Percentiles rank a stretch among this genome's conserved stretches.
These are phyloP conservation scores for Ceratotherium simum DNA, from an alignment of 2,113 vertebrate species.

Conservation along the genomic window DNA sequence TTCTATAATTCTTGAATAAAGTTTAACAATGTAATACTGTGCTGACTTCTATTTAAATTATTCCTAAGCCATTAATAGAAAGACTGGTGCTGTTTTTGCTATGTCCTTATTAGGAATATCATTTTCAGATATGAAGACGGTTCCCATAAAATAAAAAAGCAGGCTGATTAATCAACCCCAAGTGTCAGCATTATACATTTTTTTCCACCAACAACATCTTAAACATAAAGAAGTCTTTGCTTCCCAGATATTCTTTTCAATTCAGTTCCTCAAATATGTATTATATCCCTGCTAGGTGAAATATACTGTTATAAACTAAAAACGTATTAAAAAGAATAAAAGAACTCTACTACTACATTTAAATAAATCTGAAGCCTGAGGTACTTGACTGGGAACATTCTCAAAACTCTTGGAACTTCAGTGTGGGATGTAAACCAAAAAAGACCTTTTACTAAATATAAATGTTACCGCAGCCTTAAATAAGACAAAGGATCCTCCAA, in stretches of 20 bases:
- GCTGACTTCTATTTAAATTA: conserved; percentile 76
- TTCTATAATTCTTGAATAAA: conserved; percentile 81
- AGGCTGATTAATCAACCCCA: conserved; percentile 57
- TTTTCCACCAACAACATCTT: conserved; percentile 51
- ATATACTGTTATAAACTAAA: not conserved
- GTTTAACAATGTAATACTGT: conserved; percentile 74
- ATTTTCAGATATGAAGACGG: conserved; percentile 68
- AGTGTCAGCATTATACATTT: conserved; percentile 21
- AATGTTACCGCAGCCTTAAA: not conserved
- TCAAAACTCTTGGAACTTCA: conserved; percentile 19
- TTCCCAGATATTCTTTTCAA: conserved; percentile 20
- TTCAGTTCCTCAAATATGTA: not conserved
- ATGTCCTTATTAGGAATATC: conserved; percentile 79
- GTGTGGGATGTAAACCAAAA: not conserved
- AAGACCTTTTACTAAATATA: not conserved
- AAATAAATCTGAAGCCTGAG: conserved; percentile 13
- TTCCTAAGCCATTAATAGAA: conserved; percentile 81
- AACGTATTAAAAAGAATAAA: not conserved
- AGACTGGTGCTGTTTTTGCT: conserved; percentile 70
- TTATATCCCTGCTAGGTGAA: not conserved
- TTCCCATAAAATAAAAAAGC: conserved; percentile 76
- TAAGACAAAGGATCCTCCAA: not conserved
- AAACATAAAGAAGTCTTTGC: conserved; percentile 47
- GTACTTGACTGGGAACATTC: conserved; percentile 28
- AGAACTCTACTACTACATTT: not conserved